Evolutionary conservation across 2,797 vertebrate species (phyloP).

Genomic region (Odontamblyopus lacepedii): DNA sequence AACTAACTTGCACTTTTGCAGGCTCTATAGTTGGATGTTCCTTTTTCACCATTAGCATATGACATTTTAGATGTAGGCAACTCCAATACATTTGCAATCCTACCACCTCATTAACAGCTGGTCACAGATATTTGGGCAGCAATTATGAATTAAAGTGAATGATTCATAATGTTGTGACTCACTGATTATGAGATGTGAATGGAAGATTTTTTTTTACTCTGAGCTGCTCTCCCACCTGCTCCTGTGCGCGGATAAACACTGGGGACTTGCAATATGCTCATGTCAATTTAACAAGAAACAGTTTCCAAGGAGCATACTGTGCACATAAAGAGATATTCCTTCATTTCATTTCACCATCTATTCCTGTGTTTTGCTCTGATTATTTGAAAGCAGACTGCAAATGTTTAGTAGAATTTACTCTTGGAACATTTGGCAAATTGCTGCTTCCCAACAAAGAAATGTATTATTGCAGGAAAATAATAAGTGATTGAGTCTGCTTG

Average conservation of each 20-base stretch:
- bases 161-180: conserved; percentile 25
- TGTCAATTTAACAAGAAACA: conserved; percentile 35
- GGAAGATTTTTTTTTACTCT: conserved; percentile 3
- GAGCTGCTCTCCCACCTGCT: conserved; percentile 31
- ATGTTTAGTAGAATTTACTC: not conserved
- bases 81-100: conserved; percentile 9
- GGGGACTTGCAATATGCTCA: not conserved
- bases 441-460: not conserved
- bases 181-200: conserved; percentile 14
- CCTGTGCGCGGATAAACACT: conserved; percentile 19
- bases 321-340: conserved; percentile 1
- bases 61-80: not conserved
- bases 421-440: not conserved
- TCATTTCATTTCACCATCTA: not conserved
- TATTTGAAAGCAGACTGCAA: not conserved
- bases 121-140: conserved; percentile 17
- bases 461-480: not conserved
- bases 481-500: not conserved
- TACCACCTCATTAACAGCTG: conserved; percentile 11
- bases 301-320: conserved; percentile 16
- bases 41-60: not conserved
- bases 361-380: not conserved
- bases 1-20: not conserved
- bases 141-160: conserved; percentile 16
- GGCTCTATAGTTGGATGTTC: not conserved